These are phyloP conservation scores for Drosophila orosa DNA, from an alignment of 1,140 invertebrate species.

Conservation along the genomic window DNA sequence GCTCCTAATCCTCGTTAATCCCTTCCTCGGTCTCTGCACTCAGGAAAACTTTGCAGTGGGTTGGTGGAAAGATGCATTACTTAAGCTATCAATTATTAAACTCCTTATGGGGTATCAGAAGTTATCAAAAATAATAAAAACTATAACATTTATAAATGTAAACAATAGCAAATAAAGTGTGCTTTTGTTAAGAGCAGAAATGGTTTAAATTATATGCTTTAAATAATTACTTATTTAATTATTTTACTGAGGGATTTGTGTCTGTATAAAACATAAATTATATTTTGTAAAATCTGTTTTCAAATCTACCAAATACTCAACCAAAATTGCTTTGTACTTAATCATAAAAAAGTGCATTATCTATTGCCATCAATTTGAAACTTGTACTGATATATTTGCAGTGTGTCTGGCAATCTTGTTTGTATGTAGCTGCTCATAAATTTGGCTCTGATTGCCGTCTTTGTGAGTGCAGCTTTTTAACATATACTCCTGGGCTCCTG, in stretches of 20 bases:
- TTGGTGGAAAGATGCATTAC: neutral
- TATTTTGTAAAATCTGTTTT: neutral
- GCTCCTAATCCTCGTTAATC: conserved; percentile 77
- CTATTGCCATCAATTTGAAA: neutral
- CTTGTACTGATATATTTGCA: neutral
- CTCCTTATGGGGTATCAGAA: too few relatives aligned
- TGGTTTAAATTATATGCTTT: too few relatives aligned
- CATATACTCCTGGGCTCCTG: conserved; percentile 20
- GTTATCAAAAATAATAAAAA: too few relatives aligned
- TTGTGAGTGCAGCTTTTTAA: conserved; percentile 26
- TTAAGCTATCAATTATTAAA: neutral
- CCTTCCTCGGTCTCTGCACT: conserved; percentile 45
- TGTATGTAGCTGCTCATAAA: conserved; percentile 57
- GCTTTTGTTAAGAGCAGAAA: too few relatives aligned
- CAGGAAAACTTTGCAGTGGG: neutral
- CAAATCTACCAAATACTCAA: too few relatives aligned
- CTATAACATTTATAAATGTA: too few relatives aligned
- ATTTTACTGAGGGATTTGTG: too few relatives aligned
- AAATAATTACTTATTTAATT: too few relatives aligned
- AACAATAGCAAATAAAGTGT: too few relatives aligned
- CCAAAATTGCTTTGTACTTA: too few relatives aligned
- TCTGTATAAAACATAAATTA: too few relatives aligned
- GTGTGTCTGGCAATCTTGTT: conserved; percentile 4
- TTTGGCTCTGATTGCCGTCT: conserved; percentile 52
- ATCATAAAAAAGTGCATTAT: too few relatives aligned